Evolutionary conservation across 2,113 vertebrate genomes (phyloP).

Genomic region (Etheostoma spectabile): DNA sequence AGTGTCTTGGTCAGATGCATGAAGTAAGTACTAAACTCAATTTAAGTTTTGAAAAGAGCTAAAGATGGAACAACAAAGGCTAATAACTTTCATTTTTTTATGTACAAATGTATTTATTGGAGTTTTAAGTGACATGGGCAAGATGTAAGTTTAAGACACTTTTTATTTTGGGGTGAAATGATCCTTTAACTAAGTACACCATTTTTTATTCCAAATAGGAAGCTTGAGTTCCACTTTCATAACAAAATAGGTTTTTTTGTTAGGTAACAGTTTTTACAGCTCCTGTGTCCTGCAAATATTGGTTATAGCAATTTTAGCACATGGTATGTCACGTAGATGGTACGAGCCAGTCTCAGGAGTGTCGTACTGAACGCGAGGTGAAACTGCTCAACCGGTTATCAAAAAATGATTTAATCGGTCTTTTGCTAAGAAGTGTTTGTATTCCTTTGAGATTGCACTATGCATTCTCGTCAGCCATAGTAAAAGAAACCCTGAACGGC

Average conservation of each 20-base stretch:
- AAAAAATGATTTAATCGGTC: background rate
- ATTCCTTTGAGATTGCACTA: background rate
- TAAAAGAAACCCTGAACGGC: background rate
- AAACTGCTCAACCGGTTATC: background rate
- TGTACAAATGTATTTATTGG: conserved; percentile 2
- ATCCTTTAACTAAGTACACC: conserved; percentile 13
- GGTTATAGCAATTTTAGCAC: conserved; percentile 27
- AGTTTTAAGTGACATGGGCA: background rate
- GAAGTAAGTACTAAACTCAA: background rate
- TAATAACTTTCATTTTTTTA: background rate
- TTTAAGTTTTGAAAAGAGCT: background rate
- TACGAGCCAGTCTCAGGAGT: conserved; percentile 40
- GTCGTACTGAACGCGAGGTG: conserved; percentile 25
- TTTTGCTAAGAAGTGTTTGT: conserved; percentile 16
- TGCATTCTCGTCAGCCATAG: conserved; percentile 1
- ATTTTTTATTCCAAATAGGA: background rate
- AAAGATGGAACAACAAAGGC: background rate
- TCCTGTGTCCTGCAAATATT: background rate
- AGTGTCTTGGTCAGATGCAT: background rate
- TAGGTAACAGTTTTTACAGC: background rate
- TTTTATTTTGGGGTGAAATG: conserved; percentile 25
- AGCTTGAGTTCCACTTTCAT: background rate
- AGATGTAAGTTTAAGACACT: background rate
- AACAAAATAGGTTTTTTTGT: background rate
- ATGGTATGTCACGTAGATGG: conserved; percentile 17